Conservation (phyloP, 2,797 vertebrate genomes). For the Momotus momota region DNA sequence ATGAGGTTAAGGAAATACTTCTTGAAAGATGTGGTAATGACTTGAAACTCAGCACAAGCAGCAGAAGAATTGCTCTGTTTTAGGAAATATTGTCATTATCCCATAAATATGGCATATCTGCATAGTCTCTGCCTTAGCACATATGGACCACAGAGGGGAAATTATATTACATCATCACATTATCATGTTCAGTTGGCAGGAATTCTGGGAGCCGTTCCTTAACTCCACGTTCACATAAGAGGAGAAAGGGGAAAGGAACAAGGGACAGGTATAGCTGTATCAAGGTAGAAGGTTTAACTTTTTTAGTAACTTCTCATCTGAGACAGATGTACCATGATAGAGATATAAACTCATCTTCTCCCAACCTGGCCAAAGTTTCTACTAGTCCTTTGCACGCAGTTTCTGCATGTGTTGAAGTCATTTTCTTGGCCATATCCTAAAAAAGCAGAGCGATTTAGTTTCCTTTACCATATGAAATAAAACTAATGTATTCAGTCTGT, state of each 20-base stretch:
- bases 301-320: neutral
- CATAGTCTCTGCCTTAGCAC: conserved; percentile 31
- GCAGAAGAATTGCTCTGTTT: neutral
- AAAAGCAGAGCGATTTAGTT: neutral
- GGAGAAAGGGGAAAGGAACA: neutral
- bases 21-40: neutral
- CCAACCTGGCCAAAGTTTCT: neutral
- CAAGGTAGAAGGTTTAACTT: neutral
- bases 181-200: conserved; percentile 9
- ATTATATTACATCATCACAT: conserved; percentile 22
- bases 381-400: rapidly evolving
- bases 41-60: neutral
- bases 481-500: neutral
- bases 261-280: neutral
- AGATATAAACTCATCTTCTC: neutral
- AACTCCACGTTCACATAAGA: neutral
- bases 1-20: conserved; percentile 22
- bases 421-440: neutral
- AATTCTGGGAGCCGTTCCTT: neutral
- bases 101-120: conserved; percentile 12
- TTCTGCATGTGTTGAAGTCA: neutral
- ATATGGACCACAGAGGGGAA: neutral
- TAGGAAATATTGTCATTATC: conserved; percentile 41
- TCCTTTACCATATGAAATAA: neutral
- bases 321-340: neutral